Conservation (phyloP, 2,113 vertebrate genomes). For the Arvicanthis niloticus region DNA sequence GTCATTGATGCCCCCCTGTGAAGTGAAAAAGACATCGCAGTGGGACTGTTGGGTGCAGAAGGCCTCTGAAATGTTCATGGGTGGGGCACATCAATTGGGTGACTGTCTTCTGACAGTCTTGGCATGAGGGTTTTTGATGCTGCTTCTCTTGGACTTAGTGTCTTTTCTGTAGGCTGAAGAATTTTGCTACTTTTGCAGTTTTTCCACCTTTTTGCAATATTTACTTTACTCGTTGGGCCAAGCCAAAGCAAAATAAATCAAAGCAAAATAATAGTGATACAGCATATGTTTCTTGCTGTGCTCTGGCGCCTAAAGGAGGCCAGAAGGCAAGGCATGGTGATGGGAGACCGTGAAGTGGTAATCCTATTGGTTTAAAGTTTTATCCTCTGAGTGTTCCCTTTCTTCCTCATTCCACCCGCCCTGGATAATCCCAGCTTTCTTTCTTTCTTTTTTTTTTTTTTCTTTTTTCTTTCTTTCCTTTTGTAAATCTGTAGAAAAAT, state of each 20-base stretch:
- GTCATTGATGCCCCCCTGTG: not conserved
- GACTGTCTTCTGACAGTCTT: not conserved
- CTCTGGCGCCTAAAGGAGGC: no score
- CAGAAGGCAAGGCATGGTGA: not conserved
- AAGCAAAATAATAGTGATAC: not conserved
- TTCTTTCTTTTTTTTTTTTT: rapidly evolving
- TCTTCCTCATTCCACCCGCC: not conserved
- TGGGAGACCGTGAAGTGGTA: no score
- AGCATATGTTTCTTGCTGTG: not conserved
- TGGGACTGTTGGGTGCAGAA: rapidly evolving
- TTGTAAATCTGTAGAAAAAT: not conserved
- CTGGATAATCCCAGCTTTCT: not conserved
- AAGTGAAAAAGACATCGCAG: not conserved
- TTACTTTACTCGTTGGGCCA: not conserved
- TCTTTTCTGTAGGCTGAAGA: not conserved
- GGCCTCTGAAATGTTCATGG: not conserved
- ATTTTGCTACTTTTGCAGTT: not conserved
- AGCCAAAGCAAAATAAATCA: not conserved
- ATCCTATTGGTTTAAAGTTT: not conserved
- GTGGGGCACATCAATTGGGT: rapidly evolving
- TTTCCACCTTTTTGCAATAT: not conserved
- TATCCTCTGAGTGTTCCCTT: not conserved
- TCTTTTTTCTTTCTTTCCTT: no score
- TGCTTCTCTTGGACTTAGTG: not conserved
- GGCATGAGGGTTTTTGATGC: not conserved